phyloP scores from a whole-genome alignment of 2,797 vertebrate species.

The Lophotriccus pileatus region DNA sequence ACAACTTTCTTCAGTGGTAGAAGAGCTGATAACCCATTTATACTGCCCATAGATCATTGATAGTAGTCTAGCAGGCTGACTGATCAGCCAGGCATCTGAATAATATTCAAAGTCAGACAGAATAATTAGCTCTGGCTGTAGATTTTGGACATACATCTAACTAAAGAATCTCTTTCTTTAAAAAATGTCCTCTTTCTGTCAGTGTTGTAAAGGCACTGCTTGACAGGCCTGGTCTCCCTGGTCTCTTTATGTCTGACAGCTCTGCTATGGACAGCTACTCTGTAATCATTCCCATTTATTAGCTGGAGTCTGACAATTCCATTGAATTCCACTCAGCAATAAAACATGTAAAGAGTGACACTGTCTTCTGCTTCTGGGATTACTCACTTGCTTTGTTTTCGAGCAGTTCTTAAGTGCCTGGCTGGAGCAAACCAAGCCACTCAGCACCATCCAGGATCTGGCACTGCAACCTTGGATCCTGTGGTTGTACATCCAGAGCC shows the following conservation, averaged over 20 bases:
- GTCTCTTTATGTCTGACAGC: neutral
- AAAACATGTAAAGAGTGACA: neutral
- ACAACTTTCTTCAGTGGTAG: neutral
- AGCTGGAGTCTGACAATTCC: conserved; percentile 8
- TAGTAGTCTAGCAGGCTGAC: neutral
- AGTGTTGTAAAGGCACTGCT: neutral
- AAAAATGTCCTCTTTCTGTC: conserved; percentile 1
- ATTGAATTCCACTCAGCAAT: conserved; percentile 42
- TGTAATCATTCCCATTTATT: neutral
- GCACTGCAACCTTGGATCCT: neutral
- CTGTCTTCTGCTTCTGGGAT: conserved; percentile 28
- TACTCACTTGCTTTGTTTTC: neutral
- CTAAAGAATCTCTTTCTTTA: neutral
- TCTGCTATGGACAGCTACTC: neutral
- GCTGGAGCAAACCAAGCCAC: neutral
- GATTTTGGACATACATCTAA: neutral
- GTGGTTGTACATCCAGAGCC: neutral
- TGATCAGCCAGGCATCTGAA: conserved; percentile 27
- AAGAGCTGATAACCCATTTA: conserved; percentile 33
- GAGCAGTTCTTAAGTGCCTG: neutral
- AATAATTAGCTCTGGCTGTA: conserved; percentile 45
- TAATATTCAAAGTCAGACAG: conserved; percentile 41
- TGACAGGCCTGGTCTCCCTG: neutral
- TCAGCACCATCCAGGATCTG: neutral
- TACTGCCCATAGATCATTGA: neutral